A percentile compares a stretch with the other conserved stretches of the same genome.
Evolutionary conservation across 2,113 vertebrate species (phyloP).

Genomic region (Silurus meridionalis): DNA sequence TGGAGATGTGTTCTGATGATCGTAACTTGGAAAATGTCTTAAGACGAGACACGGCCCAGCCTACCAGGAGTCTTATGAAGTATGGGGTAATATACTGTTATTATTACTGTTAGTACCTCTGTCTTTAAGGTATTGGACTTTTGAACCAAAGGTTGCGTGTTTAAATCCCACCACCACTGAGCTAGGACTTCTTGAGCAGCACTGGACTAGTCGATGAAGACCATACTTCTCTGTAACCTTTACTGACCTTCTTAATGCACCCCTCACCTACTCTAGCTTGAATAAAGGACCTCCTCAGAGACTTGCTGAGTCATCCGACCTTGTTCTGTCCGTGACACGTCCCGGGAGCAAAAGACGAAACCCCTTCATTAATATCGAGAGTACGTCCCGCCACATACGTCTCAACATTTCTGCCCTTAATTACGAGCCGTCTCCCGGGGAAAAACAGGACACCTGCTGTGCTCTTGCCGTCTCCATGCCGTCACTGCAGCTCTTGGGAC

Average conservation of each 20-base stretch:
- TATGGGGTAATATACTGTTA: no score
- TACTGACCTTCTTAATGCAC: not conserved
- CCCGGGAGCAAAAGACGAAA: conserved; percentile 18
- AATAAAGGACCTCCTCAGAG: not conserved
- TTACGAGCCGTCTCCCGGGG: conserved; percentile 62
- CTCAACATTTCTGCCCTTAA: conserved; percentile 56
- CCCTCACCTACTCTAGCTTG: not conserved
- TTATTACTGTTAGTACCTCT: no score
- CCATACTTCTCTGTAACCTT: not conserved
- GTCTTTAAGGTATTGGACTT: no score
- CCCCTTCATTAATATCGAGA: not conserved
- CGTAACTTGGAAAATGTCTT: no score
- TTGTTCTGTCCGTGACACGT: not conserved
- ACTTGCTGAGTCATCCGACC: not conserved
- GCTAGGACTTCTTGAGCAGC: not conserved
- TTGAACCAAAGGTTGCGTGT: no score
- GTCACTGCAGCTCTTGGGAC: conserved; percentile 26
- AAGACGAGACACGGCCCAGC: no score
- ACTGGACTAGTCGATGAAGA: not conserved
- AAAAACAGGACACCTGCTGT: conserved; percentile 49
- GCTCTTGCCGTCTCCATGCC: conserved; percentile 8
- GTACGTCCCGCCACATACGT: not conserved
- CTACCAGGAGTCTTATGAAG: no score
- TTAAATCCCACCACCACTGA: no score
- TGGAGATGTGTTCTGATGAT: no score